These are phyloP conservation scores for Lepisosteus oculatus DNA, from an alignment of 2,113 vertebrate species.

Conservation along the genomic window DNA sequence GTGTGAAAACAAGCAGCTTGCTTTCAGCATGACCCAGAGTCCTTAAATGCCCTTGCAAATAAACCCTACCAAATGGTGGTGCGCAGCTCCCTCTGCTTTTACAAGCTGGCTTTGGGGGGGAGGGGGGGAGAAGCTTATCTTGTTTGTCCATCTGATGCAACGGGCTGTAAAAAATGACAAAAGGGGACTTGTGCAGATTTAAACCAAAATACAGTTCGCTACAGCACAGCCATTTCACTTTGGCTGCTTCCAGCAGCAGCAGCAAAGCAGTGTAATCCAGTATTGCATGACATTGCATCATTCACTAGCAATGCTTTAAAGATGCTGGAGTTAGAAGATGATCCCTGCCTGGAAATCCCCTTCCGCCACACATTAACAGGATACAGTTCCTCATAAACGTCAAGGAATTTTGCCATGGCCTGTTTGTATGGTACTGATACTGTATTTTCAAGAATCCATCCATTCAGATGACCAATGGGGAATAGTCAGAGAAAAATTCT, in stretches of 20 bases:
- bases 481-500: too few relatives aligned
- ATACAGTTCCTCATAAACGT: too few relatives aligned
- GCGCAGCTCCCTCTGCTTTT: constrained; percentile 56
- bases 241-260: neutral
- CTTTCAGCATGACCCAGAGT: constrained; percentile 1
- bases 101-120: constrained; percentile 26
- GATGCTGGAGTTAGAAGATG: neutral
- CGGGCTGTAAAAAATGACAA: neutral
- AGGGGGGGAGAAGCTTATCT: neutral
- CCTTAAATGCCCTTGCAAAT: neutral
- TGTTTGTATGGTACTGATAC: too few relatives aligned
- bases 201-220: neutral
- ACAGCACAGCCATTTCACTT: neutral
- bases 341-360: neutral
- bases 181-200: neutral
- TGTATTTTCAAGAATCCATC: too few relatives aligned
- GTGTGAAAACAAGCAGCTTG: neutral
- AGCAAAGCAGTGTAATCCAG: neutral
- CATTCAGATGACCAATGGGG: too few relatives aligned
- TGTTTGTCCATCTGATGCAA: neutral
- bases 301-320: neutral
- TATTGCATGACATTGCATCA: constrained; percentile 5
- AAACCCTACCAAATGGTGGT: constrained; percentile 1
- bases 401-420: too few relatives aligned
- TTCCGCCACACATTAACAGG: neutral